Percentiles rank a stretch among this genome's conserved stretches.
These are phyloP conservation scores for Aleiodes testaceus DNA, from an alignment of 2,888 invertebrate genomes.

Conservation along the genomic window DNA sequence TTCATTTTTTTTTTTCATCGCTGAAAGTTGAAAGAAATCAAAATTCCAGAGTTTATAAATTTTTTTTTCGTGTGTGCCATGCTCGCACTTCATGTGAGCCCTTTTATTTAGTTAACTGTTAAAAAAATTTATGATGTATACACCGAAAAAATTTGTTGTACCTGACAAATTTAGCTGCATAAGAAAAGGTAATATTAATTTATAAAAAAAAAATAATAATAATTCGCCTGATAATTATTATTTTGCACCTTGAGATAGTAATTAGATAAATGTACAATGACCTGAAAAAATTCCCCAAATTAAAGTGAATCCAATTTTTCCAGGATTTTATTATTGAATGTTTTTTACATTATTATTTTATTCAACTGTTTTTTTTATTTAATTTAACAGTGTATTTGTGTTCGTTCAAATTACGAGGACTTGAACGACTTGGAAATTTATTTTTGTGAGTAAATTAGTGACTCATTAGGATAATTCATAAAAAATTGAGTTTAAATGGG, in stretches of 20 bases:
- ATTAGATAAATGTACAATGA: background rate
- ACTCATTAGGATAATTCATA: background rate
- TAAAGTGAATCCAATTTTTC: background rate
- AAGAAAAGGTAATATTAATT: constrained; percentile 63
- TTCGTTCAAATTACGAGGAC: constrained; percentile 59
- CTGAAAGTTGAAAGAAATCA: background rate
- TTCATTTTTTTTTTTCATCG: background rate
- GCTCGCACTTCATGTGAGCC: constrained; percentile 61
- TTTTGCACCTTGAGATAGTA: no score
- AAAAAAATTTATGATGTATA: constrained; percentile 66
- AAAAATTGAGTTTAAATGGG: constrained; percentile 2
- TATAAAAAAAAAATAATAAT: constrained; percentile 52
- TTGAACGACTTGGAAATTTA: constrained; percentile 61
- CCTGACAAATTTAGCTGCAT: constrained; percentile 63
- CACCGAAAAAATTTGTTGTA: constrained; percentile 62
- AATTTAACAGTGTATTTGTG: constrained; percentile 66
- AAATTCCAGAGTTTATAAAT: background rate
- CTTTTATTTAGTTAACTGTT: constrained; percentile 60
- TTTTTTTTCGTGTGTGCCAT: constrained; percentile 59
- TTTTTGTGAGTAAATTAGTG: constrained; percentile 67
- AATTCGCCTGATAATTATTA: no score
- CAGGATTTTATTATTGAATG: background rate
- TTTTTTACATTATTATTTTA: background rate
- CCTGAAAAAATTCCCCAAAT: background rate
- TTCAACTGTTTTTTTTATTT: constrained; percentile 42